Conservation (phyloP, 23 tunicate species). For the Clavelina lepadiformis region DNA sequence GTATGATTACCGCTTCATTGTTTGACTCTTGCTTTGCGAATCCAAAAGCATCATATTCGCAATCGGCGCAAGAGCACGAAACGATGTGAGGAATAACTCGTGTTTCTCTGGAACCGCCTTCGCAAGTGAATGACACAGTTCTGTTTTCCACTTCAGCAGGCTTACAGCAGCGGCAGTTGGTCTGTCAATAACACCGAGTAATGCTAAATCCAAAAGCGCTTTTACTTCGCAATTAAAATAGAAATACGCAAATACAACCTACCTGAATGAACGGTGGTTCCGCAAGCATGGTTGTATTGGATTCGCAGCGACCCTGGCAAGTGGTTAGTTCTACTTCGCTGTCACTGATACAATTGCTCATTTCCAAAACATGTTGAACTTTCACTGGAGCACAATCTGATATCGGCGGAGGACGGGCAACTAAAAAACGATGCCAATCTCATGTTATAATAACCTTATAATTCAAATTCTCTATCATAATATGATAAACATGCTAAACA, state of each 20-base stretch:
- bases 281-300: constrained; percentile 44
- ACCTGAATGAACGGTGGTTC: constrained; percentile 79
- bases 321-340: constrained; percentile 62
- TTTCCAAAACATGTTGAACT: neutral
- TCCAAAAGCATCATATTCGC: constrained; percentile 66
- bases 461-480: neutral
- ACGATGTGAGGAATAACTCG: constrained; percentile 32
- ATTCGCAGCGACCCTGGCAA: constrained; percentile 68
- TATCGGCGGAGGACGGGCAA: neutral
- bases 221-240: neutral
- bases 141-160: constrained; percentile 50
- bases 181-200: constrained; percentile 20
- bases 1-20: too few species aligned
- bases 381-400: constrained; percentile 33
- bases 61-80: constrained; percentile 70
- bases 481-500: neutral
- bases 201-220: neutral
- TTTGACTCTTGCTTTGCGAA: too few species aligned
- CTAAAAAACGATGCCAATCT: constrained; percentile 4
- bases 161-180: constrained; percentile 87
- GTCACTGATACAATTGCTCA: constrained; percentile 47
- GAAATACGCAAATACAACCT: neutral
- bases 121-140: constrained; percentile 46
- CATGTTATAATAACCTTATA: neutral
- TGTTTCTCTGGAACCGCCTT: constrained; percentile 22